Base-by-base conservation (phyloP, 1,140 invertebrate species). In the Piezodorus guildinii region DNA sequence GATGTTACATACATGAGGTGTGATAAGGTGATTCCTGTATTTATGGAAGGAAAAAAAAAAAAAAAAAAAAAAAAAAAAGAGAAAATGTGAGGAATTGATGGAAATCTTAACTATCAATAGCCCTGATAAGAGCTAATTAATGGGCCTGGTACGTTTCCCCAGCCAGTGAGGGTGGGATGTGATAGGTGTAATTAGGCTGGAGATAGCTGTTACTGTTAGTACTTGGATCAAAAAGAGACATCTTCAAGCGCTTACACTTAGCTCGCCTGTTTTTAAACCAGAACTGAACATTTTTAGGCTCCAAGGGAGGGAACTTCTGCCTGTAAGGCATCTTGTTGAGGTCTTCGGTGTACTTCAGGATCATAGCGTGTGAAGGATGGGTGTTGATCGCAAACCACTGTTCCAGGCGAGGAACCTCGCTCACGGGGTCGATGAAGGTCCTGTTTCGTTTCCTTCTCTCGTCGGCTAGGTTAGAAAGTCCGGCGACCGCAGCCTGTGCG, bases 381-480 rank as follows among this genome's bases (percentile, higher is more conserved):
- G 95, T 97, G 77, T 97, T 96, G 72, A 93, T 83, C n/a, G 86
- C 84, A 73, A 98, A 98, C 94, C 95, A 98, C 72, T 92, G 90
- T 74, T 98, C 95, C 63, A 98, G 78, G 68, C 92, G 84, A 5
- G 95, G 95, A 54, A 98, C 95, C 80, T 98, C 96, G 23, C 92
- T 94, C 15, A 97, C 91, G 0, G 95, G 96, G 77, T 98, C 96
- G 69, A 98, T 98, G 74, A 98, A 98, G n/a, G 95, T 97, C 65
- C 96, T 83, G 75, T 96, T 97, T 43, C 95, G 82, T 75, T 95
- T 94, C 43, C 92, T 81, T 60, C 93, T 82, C 73, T 94, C 91
- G 69, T 92, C 90, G 1, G 70, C 79, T 80, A 70, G 70, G 61
- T 69, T 67, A 10, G 71, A 66, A 19, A 73, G 69, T 77, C 72